Evolutionary conservation across 1,140 invertebrate species (phyloP).

Genomic region (Drusus annulatus): DNA sequence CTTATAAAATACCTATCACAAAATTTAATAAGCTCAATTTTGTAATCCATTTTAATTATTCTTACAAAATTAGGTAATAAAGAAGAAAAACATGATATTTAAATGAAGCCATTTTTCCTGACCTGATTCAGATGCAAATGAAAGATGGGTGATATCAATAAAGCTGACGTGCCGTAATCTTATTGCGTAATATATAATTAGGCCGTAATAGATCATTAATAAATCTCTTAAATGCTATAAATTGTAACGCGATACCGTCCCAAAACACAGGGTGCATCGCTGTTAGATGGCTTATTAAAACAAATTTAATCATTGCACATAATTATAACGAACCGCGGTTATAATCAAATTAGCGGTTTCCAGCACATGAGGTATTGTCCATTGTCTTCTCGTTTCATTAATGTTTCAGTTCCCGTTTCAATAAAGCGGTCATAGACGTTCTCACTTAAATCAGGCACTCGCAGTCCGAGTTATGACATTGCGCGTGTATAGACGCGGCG

Average conservation of each 20-base stretch:
- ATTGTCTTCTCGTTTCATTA: conserved; percentile 43
- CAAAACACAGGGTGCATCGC: background rate
- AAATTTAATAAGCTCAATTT: no score
- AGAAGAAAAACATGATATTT: background rate
- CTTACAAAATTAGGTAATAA: no score
- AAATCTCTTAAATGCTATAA: background rate
- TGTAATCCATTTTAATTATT: no score
- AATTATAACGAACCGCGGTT: conserved; percentile 17
- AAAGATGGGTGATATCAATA: conserved; percentile 37
- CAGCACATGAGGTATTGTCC: conserved; percentile 24
- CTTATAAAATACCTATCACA: no score
- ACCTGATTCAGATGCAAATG: conserved; percentile 12
- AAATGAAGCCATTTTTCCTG: conserved; percentile 20
- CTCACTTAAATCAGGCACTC: conserved; percentile 54
- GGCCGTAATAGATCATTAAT: conserved; percentile 35
- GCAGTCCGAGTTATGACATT: conserved; percentile 23
- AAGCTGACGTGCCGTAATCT: conserved; percentile 24
- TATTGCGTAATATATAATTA: conserved; percentile 23
- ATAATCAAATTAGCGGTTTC: conserved; percentile 43
- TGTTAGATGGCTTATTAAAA: background rate
- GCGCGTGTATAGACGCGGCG: conserved; percentile 31
- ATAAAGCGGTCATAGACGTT: conserved; percentile 44
- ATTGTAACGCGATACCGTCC: conserved; percentile 20
- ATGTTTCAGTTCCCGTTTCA: conserved; percentile 36
- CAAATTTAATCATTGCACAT: conserved; percentile 9